Percentiles rank a stretch among this genome's conserved stretches.
phyloP scores from a whole-genome alignment of 2,888 invertebrate genomes.

The Lucinisca nassula region DNA sequence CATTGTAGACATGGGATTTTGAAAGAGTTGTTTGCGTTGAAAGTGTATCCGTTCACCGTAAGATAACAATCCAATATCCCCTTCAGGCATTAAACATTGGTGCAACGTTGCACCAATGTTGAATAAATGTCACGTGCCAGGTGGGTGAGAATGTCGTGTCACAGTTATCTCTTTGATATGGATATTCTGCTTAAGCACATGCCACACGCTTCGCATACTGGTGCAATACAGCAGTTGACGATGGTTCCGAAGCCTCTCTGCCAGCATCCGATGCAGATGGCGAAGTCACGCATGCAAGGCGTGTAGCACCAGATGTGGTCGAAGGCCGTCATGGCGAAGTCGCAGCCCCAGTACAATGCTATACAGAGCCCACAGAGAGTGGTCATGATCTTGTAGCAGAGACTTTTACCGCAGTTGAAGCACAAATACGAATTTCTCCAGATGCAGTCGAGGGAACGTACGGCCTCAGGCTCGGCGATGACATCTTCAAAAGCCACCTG shows the following conservation, averaged over 20 bases:
- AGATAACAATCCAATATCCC: too few species aligned
- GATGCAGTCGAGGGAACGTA: constrained; percentile 90
- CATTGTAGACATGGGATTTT: too few species aligned
- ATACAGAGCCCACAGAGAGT: constrained; percentile 91
- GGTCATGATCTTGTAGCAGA: constrained; percentile 89
- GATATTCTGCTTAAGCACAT: constrained; percentile 76
- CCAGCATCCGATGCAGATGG: constrained; percentile 89
- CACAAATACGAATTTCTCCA: constrained; percentile 91
- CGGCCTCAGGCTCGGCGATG: constrained; percentile 81
- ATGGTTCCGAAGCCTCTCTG: constrained; percentile 87
- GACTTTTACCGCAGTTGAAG: constrained; percentile 90
- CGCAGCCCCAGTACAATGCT: constrained; percentile 90
- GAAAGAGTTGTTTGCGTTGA: too few species aligned
- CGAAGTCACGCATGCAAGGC: constrained; percentile 91
- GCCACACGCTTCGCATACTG: constrained; percentile 90
- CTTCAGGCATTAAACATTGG: background rate
- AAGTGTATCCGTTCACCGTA: too few species aligned
- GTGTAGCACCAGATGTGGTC: constrained; percentile 92
- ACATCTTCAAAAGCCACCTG: constrained; percentile 81
- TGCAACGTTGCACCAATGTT: too few species aligned
- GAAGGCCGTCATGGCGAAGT: constrained; percentile 89
- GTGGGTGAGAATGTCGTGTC: too few species aligned
- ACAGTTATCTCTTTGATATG: constrained; percentile 56
- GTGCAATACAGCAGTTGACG: constrained; percentile 90
- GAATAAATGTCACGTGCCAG: background rate